phyloP scores from a whole-genome alignment of 2,113 vertebrate species.

The Camelus bactrianus region DNA sequence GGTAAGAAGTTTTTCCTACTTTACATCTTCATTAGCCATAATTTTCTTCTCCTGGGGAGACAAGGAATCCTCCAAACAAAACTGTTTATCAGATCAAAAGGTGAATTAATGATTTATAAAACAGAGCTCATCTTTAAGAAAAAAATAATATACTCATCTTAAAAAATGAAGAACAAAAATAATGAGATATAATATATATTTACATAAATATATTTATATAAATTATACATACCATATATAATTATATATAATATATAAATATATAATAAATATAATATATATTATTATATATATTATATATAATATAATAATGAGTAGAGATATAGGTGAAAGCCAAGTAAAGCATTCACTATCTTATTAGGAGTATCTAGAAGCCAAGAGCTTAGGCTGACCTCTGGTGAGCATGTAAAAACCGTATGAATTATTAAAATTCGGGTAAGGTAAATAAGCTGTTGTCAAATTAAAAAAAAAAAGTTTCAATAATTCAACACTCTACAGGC shows the following conservation, averaged over 20 bases:
- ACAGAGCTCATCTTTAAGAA: not conserved
- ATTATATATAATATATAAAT: no score
- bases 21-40: not conserved
- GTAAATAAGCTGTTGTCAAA: not conserved
- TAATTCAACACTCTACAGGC: not conserved
- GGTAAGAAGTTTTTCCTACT: not conserved
- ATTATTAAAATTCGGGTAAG: not conserved
- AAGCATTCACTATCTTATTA: not conserved
- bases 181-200: not conserved
- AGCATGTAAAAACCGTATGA: not conserved
- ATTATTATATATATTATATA: no score
- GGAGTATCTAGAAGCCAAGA: not conserved
- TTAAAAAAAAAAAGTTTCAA: not conserved
- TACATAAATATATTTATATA: no score
- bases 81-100: conserved; percentile 2
- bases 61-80: not conserved
- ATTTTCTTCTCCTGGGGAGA: conserved; percentile 27
- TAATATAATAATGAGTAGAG: not conserved
- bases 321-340: not conserved
- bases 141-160: not conserved
- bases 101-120: conserved; percentile 10
- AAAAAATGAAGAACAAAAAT: conserved; percentile 38
- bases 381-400: not conserved
- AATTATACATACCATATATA: no score
- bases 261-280: no score